Conservation (phyloP, 2,888 invertebrate species). For the Meliscaeva auricollis region DNA sequence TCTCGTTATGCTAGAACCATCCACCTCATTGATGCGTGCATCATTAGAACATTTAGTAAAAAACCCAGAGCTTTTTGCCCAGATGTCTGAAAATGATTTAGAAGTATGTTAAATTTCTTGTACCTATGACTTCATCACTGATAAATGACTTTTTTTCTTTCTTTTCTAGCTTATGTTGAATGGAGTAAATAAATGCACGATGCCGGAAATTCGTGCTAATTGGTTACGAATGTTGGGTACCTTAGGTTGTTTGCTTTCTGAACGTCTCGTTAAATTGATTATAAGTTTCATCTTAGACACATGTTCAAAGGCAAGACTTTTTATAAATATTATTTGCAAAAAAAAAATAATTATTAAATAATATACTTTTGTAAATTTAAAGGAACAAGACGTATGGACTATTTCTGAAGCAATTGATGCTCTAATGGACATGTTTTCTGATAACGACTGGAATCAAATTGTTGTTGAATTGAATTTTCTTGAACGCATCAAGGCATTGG, state of each 20-base stretch:
- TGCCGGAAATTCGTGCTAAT: constrained; percentile 86
- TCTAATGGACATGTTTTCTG: constrained; percentile 90
- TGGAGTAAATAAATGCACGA: constrained; percentile 85
- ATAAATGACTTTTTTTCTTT: background rate
- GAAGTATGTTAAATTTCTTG: constrained; percentile 80
- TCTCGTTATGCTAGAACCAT: constrained; percentile 87
- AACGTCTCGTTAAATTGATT: constrained; percentile 82
- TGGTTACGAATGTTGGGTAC: constrained; percentile 87
- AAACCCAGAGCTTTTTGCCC: constrained; percentile 85
- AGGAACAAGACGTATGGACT: constrained; percentile 89
- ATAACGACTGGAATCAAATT: constrained; percentile 89
- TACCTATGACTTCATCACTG: background rate
- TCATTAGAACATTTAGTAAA: constrained; percentile 88
- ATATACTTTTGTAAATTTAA: too few relatives aligned
- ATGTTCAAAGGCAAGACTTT: constrained; percentile 78
- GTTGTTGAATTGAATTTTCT: constrained; percentile 88
- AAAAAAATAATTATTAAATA: background rate
- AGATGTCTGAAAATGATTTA: constrained; percentile 86
- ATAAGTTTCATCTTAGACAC: constrained; percentile 87
- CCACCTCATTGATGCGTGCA: constrained; percentile 91
- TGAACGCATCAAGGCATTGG: constrained; percentile 86
- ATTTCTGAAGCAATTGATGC: constrained; percentile 91
- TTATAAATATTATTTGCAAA: background rate
- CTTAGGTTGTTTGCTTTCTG: constrained; percentile 85
- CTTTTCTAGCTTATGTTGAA: constrained; percentile 84